Conservation (phyloP, 1,140 invertebrate species). For the Caerostris darwini region DNA sequence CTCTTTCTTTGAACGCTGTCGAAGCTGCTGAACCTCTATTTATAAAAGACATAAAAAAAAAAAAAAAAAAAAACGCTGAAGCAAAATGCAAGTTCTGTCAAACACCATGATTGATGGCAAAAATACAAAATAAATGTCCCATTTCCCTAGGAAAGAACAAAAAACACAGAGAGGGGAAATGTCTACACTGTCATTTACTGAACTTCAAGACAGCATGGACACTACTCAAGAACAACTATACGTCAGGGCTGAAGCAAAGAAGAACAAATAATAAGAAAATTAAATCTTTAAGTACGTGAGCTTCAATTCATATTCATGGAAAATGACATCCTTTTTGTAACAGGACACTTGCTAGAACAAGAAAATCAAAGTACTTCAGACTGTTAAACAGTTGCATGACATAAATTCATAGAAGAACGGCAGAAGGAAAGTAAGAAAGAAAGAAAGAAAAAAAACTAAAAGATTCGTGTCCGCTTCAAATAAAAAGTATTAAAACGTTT, state of each 20-base stretch:
- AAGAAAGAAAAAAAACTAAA: not conserved
- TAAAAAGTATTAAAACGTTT: conserved; percentile 13
- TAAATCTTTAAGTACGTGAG: not conserved
- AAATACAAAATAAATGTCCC: conserved; percentile 29
- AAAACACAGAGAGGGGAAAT: not conserved
- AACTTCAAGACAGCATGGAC: not conserved
- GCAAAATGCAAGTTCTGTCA: conserved; percentile 31
- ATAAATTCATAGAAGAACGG: not conserved
- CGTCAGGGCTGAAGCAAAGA: too few species aligned
- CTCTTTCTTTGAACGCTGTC: not conserved
- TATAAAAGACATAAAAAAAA: not conserved
- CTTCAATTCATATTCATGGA: not conserved
- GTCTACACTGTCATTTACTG: conserved; percentile 24
- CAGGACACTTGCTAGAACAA: not conserved
- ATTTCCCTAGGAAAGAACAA: not conserved
- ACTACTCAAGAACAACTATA: not conserved
- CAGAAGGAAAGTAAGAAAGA: not conserved
- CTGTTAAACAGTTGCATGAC: not conserved
- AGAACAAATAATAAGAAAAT: not conserved
- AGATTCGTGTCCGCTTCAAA: not conserved
- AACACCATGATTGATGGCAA: not conserved
- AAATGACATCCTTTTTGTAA: not conserved
- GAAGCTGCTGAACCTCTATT: not conserved
- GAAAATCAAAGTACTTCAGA: conserved; percentile 1
- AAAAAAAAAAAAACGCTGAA: not conserved